Conservation (phyloP, 2,113 vertebrate species). For the Phaethornis superciliosus region DNA sequence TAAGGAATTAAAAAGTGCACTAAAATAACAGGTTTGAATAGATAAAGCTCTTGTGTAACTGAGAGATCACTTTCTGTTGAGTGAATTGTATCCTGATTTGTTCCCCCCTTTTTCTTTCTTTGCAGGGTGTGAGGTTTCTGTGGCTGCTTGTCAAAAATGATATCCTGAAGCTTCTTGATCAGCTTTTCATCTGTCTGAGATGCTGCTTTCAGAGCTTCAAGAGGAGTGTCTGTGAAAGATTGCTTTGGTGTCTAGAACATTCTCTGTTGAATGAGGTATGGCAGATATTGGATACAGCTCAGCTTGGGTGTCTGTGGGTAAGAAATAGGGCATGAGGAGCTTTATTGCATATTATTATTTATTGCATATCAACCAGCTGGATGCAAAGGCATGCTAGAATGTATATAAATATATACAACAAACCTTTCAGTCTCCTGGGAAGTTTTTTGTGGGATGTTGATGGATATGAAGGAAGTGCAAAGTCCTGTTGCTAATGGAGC, state of each 20-base stretch:
- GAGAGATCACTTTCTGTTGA: neutral
- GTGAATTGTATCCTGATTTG: neutral
- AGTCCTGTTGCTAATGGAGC: neutral
- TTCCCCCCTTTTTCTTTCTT: neutral
- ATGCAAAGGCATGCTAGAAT: neutral
- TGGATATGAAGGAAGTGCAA: neutral
- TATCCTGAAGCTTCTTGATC: neutral
- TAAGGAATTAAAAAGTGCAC: neutral
- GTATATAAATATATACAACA: neutral
- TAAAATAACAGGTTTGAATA: neutral
- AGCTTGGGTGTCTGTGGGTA: neutral
- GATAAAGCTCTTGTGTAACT: neutral
- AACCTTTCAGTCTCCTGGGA: neutral
- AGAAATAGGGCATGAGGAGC: neutral
- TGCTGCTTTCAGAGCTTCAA: neutral
- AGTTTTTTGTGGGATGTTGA: neutral
- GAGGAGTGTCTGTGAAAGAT: neutral
- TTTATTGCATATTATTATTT: neutral
- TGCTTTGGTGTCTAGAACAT: neutral
- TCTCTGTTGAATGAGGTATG: accelerated
- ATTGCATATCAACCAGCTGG: neutral
- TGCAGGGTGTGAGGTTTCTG: neutral
- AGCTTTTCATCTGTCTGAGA: neutral
- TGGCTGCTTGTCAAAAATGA: neutral
- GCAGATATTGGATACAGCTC: no score